Evolutionary conservation across 1,140 invertebrate species (phyloP), one percentile per base, ranked within the genome.

Genomic region (Aradophagus sp.): DNA sequence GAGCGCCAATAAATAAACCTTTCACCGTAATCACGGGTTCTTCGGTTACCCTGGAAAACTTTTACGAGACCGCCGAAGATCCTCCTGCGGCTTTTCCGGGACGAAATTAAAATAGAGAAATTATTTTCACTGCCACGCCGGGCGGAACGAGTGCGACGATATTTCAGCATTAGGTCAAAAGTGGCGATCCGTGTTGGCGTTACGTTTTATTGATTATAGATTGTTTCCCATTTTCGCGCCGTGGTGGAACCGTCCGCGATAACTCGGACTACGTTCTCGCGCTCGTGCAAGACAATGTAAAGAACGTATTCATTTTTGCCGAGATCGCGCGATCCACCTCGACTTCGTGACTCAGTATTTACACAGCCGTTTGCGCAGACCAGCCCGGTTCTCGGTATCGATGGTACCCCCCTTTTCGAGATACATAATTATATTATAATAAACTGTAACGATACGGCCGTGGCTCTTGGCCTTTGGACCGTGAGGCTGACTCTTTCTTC

Each of bases 361-460:
- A 80, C 79, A 81, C 80, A 84, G 80, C 67, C 67, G 65, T 80
- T 80, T 79, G 56, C 53, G 59, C 39, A 38, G 55, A 55, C 56
- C 62, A 52, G 63, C 67, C 44, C 42, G 63, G 50, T 59, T 48
- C n/a, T n/a, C 14, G 53, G 19, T 47, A 76, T 74, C 68, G 50
- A 72, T 76, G 58, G 75, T 67, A 70, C 65, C 65, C 53, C 41
- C 68, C n/a, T n/a, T 81, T 74, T 66, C 73, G 77, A 80, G 82
- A 79, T 81, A 84, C 84, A 80, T 86, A 84, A 86, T 86, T 86
- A 84, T 84, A 86, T 81, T 86, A 86, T 84, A 86, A 85, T 85
- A 85, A 85, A 85, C 77, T 84, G 80, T 84, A 84, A 83, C 81
- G 82, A 85, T 84, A 80, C 69, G 68, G 72, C 58, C 72, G 44